Evolutionary conservation across 1,140 invertebrate species (phyloP).

Genomic region (Drosophila pallidifrons): DNA sequence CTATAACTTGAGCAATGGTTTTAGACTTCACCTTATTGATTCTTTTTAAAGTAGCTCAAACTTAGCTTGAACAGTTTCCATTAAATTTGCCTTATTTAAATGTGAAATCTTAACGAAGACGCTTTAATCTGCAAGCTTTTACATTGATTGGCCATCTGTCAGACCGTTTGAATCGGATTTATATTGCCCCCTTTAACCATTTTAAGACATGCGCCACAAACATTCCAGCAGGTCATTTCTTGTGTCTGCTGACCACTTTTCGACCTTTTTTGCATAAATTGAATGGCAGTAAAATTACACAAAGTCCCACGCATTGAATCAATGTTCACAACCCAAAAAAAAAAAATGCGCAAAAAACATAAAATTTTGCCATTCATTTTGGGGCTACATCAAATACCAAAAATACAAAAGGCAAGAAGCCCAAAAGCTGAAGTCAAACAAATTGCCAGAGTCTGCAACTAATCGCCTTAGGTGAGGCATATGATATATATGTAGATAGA

Average conservation of each 20-base stretch:
- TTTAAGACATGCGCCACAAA: not conserved
- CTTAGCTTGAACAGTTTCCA: too few species aligned
- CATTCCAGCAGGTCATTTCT: not conserved
- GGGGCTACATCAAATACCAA: not conserved
- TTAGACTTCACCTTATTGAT: too few species aligned
- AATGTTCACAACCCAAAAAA: slow-evolving; percentile 30
- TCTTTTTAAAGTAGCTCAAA: too few species aligned
- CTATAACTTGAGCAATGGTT: too few species aligned
- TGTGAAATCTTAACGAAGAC: not conserved
- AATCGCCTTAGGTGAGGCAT: slow-evolving; percentile 53
- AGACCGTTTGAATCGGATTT: not conserved
- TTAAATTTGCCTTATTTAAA: not conserved
- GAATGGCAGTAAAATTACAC: slow-evolving; percentile 15
- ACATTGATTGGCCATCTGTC: not conserved
- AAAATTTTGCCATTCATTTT: slow-evolving; percentile 26
- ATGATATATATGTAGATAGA: not conserved
- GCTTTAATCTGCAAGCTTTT: not conserved
- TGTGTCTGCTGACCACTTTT: not conserved
- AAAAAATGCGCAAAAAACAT: slow-evolving; percentile 8
- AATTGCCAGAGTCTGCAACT: slow-evolving; percentile 52
- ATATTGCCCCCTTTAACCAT: not conserved
- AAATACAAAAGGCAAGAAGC: slow-evolving; percentile 6
- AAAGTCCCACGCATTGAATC: slow-evolving; percentile 34
- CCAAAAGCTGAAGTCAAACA: slow-evolving; percentile 41
- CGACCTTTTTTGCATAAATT: slow-evolving; percentile 34